Base-by-base conservation (phyloP, 2,113 vertebrate species). In the Muscicapa adusta region DNA sequence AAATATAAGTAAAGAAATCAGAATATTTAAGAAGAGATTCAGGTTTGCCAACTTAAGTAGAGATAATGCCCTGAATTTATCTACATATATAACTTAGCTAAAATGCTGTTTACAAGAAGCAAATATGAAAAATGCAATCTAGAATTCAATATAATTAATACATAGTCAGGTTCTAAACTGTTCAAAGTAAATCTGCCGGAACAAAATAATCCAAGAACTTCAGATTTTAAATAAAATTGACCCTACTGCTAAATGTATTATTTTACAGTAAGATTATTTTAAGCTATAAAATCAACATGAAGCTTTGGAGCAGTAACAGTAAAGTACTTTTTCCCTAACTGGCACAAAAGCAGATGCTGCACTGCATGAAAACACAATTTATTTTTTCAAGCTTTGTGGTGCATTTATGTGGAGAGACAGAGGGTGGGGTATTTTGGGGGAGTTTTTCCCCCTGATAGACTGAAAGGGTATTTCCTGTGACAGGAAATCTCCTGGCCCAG, bases 401-500 rank as follows among this genome's bases (percentile, higher is more conserved):
- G 13, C 18, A 47, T 16, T 26, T 70, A 33, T 34, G 40, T 38
- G 45, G 24, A 86, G 20, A 34, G n/a, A 73, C 5, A 76, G 14
- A 19, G 2, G 14, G 51, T 31, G 42, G 11, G 2, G 1, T 18
- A 51, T 56, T 12, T 29, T 4, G 0, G 2, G 14, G 51, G 26
- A 36, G 11, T 2, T 1, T 20, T 56, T 56, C 43, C 14, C 10
- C 24, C 2, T 38, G 4, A 70, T 2, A 70, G 18, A 65, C n/a
- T 43, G 26, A 24, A 89, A 57, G 70, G 14, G 28, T 8, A 81
- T 86, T 85, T 85, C 8, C 54, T 43, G 26, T 40, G 18, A 45
- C 2, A 29, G 18, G 18, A 43, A 43, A 43, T 43, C 8, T 43
- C 43, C 25, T 43, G 13, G 53, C 10, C 9, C 12, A 18, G 22